Percentiles rank a stretch among this genome's conserved stretches.
Evolutionary conservation across 2,888 invertebrate species (phyloP).

Genomic region (Morpho achilles): DNA sequence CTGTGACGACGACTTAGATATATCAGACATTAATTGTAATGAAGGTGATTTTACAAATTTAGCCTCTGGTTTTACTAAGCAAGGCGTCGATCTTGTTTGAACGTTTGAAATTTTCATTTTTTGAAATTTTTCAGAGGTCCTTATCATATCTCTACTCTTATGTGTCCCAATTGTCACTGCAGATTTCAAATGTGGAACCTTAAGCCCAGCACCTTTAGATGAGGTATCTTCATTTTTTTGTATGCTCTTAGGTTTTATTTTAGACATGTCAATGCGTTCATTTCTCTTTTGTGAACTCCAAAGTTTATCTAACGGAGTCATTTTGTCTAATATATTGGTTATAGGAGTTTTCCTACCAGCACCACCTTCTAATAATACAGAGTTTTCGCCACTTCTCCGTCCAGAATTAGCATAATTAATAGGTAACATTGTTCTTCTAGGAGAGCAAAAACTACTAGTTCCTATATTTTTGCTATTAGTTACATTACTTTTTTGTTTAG

Average conservation of each 20-base stretch:
- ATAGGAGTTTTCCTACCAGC: conserved; percentile 72
- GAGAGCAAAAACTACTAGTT: conserved; percentile 70
- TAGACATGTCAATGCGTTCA: conserved; percentile 60
- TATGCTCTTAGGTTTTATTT: conserved; percentile 42
- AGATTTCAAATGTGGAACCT: conserved; percentile 34
- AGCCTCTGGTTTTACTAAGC: conserved; percentile 38
- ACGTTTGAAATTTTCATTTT: conserved; percentile 54
- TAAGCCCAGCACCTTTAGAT: conserved; percentile 7
- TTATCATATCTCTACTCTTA: conserved; percentile 69
- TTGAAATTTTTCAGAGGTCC: conserved; percentile 68
- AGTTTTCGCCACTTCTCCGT: conserved; percentile 48
- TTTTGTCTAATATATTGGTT: conserved; percentile 70
- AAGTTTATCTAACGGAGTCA: conserved; percentile 77
- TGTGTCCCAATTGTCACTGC: conserved; percentile 42
- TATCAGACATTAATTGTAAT: conserved; percentile 41
- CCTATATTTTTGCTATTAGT: conserved; percentile 42
- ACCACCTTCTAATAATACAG: conserved; percentile 66
- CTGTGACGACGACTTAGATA: conserved; percentile 59
- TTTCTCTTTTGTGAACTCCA: conserved; percentile 73
- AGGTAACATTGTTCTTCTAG: conserved; percentile 64
- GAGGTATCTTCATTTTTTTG: conserved; percentile 1
- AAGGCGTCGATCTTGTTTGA: conserved; percentile 56
- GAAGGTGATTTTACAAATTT: conserved; percentile 33
- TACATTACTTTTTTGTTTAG: conserved; percentile 34
- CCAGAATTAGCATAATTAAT: conserved; percentile 58